Base-by-base conservation (phyloP, 2,113 vertebrate species). In the Arvicanthis niloticus region DNA sequence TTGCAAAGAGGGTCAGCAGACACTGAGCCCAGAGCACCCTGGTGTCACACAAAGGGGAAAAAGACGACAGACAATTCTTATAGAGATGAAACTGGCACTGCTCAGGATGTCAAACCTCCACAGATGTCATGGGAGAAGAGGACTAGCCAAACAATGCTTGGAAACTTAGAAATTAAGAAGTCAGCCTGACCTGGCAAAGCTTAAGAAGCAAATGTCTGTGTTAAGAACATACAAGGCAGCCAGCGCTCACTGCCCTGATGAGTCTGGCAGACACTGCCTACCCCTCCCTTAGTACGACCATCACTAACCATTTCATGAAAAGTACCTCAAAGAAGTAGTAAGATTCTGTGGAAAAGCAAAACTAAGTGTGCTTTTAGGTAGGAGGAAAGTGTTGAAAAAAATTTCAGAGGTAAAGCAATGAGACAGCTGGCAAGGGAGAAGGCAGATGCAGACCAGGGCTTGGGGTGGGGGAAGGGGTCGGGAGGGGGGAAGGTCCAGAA, bases 261-360 rank as follows among this genome's bases (percentile, higher is more conserved):
- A 82, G 22, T 81, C 34, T 26, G 78, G 48, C 1, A 80, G 56
- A 16, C 56, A 37, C 62, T 0, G n/a, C 26, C 75, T 91, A 56
- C 60, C 93, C 85, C 72, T 80, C 82, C 76, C 85, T 94, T 88
- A 89, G 12, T 75, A 75, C 19, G 45, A 76, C 13, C 16, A 88
- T n/a, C 81, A 89, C 26, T 67, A 95, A 37, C 4, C 82, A 4
- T 67, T 67, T 93, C 8, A 95, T 10, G 17, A 89, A 94, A 95
- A 94, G 37, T 51, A 51, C 51, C 51, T 51, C 67, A 48, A 80
- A 89, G 93, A 93, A 29, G 34, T 26, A 31, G 42, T 82, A 91
- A 40, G 82, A 73, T 48, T 91, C 16, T 40, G 26, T 65, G 60
- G 1, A n/a, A 81, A 68, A 77, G 2, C 48, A 10, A 42, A 91